Percentiles rank a stretch among this genome's conserved stretches.
These are phyloP conservation scores for Microtus ochrogaster DNA, from an alignment of 2,113 vertebrate species.

Conservation along the genomic window DNA sequence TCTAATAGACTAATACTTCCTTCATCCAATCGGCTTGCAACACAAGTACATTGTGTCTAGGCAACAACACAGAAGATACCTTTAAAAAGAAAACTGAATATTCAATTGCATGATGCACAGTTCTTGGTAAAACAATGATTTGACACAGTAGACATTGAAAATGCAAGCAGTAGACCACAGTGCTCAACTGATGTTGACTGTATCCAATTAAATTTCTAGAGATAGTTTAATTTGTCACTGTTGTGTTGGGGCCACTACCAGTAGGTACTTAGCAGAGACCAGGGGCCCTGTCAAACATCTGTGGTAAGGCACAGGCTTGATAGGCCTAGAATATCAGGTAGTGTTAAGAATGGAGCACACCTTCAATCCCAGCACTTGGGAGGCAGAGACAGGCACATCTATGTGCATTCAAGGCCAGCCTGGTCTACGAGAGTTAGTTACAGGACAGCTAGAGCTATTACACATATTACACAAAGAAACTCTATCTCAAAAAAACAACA, in stretches of 20 bases:
- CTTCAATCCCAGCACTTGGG: too few species aligned
- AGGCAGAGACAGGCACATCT: too few species aligned
- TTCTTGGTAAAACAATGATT: slow-evolving; percentile 15
- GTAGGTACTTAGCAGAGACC: background rate
- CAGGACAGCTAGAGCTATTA: too few species aligned
- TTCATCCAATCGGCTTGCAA: background rate
- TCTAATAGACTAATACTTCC: background rate
- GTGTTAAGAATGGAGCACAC: background rate
- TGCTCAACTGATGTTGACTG: background rate
- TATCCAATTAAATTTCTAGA: background rate
- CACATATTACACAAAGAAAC: too few species aligned
- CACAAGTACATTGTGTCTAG: background rate
- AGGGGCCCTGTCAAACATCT: background rate
- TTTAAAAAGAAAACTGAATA: background rate
- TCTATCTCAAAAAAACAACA: too few species aligned
- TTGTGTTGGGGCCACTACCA: background rate
- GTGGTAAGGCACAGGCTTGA: background rate
- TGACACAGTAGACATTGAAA: background rate
- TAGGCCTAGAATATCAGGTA: background rate
- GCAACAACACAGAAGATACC: background rate
- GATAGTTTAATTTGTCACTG: background rate
- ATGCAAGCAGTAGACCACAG: background rate
- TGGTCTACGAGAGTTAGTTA: too few species aligned
- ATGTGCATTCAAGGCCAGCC: too few species aligned
- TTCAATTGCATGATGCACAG: background rate